Evolutionary conservation across 2,113 vertebrate genomes (phyloP).

Genomic region (Neomonachus schauinslandi): DNA sequence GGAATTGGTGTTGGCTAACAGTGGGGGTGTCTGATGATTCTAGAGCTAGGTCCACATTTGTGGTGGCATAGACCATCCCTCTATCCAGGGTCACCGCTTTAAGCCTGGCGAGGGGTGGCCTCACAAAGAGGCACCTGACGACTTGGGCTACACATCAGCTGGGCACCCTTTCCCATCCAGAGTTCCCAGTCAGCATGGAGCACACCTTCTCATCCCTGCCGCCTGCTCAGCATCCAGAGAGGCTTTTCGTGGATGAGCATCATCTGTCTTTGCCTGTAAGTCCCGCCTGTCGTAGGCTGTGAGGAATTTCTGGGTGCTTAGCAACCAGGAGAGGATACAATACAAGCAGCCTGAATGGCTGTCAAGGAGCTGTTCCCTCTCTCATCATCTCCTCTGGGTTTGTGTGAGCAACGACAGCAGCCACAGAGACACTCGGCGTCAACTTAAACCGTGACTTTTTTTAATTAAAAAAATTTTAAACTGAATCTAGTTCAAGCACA

Average conservation of each 20-base stretch:
- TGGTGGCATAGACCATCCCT: background rate
- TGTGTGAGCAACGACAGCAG: conserved; percentile 68
- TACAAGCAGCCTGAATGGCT: conserved; percentile 69
- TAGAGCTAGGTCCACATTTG: background rate
- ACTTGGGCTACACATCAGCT: background rate
- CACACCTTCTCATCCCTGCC: conserved; percentile 23
- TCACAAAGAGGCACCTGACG: background rate
- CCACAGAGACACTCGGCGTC: conserved; percentile 66
- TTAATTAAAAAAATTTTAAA: background rate
- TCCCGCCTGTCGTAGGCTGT: conserved; percentile 70
- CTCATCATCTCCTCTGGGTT: conserved; percentile 70
- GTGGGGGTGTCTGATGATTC: background rate
- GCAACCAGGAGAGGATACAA: conserved; percentile 80
- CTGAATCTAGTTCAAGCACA: conserved; percentile 60
- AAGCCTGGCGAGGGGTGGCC: background rate
- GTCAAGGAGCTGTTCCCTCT: conserved; percentile 73
- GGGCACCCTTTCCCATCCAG: background rate
- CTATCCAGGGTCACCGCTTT: background rate
- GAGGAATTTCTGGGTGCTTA: conserved; percentile 81
- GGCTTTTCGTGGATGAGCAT: conserved; percentile 71
- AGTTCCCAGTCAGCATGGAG: background rate
- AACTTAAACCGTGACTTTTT: conserved; percentile 13
- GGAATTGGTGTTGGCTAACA: background rate
- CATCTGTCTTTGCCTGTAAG: conserved; percentile 75
- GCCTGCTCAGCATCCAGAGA: conserved; percentile 62